phyloP scores from a whole-genome alignment of 1,140 invertebrate genomes.

The Phthorimaea operculella region DNA sequence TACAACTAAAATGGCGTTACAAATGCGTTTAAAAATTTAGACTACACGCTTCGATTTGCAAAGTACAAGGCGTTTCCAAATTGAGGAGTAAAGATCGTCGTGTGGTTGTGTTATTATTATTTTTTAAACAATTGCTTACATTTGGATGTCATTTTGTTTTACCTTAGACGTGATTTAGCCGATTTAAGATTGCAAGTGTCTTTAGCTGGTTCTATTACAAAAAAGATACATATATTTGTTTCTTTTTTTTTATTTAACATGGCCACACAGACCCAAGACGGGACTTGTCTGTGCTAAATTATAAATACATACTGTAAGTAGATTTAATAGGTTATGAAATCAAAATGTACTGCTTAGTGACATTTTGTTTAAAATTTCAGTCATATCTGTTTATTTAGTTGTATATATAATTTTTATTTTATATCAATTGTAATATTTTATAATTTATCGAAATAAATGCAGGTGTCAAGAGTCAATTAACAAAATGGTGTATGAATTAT shows the following conservation, averaged over 20 bases:
- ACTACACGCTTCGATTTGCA: neutral
- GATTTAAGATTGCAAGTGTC: neutral
- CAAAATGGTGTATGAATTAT: too few relatives aligned
- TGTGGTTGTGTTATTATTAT: neutral
- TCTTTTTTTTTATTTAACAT: neutral
- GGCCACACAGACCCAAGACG: neutral
- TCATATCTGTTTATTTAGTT: constrained; percentile 20
- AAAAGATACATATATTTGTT: neutral
- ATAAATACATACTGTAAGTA: constrained; percentile 28
- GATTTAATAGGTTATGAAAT: constrained; percentile 30
- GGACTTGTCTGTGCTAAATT: constrained; percentile 23
- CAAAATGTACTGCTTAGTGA: constrained; percentile 19
- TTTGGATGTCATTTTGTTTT: neutral
- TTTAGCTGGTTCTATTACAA: neutral
- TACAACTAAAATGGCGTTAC: too few relatives aligned
- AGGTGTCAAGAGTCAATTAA: too few relatives aligned
- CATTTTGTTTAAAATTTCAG: constrained; percentile 14
- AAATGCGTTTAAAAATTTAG: too few relatives aligned
- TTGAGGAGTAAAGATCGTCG: neutral
- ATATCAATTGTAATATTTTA: constrained; percentile 5
- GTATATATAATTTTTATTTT: constrained; percentile 25
- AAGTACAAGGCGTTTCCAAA: neutral
- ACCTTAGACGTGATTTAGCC: neutral
- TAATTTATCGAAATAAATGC: neutral
- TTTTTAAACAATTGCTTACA: neutral